Evolutionary conservation across 2,888 invertebrate genomes (phyloP).

Genomic region (Smittia aterrima): DNA sequence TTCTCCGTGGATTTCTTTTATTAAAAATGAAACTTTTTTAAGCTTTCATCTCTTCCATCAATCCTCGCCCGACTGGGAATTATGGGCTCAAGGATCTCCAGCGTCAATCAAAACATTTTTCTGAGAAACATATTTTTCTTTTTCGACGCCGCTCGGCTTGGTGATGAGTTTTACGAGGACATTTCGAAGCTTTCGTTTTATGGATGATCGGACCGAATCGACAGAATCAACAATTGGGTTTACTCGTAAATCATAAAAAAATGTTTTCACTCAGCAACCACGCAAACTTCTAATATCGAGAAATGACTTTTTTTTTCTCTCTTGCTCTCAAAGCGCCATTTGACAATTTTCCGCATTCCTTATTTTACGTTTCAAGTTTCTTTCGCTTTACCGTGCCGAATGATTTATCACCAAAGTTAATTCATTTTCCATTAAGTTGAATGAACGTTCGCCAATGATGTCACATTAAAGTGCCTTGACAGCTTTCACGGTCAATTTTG

Average conservation of each 20-base stretch:
- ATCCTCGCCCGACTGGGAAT: too few relatives aligned
- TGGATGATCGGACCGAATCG: background rate
- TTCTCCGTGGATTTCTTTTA: background rate
- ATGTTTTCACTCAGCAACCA: background rate
- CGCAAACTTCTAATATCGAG: background rate
- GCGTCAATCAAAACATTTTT: background rate
- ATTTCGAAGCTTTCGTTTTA: background rate
- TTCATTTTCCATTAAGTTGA: background rate
- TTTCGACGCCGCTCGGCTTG: background rate
- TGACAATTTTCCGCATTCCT: background rate
- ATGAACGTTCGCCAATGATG: background rate
- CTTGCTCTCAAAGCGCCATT: background rate
- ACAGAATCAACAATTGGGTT: background rate
- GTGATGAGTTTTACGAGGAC: background rate
- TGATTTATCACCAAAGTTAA: background rate
- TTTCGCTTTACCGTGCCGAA: background rate
- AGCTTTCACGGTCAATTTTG: background rate
- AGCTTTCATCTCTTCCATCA: too few relatives aligned
- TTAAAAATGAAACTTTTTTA: slow-evolving; percentile 10
- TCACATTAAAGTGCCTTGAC: background rate
- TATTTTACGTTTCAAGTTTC: background rate
- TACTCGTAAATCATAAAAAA: background rate
- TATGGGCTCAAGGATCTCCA: too few relatives aligned
- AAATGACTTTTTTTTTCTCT: background rate
- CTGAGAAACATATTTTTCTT: background rate